These are phyloP conservation scores for Heliconius nattereri DNA, from an alignment of 1,140 invertebrate genomes.

Conservation along the genomic window DNA sequence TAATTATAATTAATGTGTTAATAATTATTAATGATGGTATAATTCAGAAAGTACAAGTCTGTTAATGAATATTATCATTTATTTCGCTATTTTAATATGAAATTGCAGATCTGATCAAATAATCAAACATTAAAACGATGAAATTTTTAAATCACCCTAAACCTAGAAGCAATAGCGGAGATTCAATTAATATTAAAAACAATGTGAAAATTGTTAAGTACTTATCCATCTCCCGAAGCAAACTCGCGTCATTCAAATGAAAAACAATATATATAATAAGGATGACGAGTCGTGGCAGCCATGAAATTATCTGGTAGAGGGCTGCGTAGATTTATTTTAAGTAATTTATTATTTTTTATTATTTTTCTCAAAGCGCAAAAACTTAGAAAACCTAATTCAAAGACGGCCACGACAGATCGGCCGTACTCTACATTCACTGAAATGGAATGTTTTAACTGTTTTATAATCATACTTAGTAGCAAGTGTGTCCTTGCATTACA, in stretches of 20 bases:
- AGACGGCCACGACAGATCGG: too few relatives aligned
- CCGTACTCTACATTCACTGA: neutral
- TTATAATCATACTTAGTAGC: neutral
- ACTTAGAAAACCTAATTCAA: too few relatives aligned
- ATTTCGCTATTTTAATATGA: neutral
- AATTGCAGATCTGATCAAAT: slow-evolving; percentile 28
- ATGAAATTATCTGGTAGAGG: too few relatives aligned
- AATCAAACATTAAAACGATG: slow-evolving; percentile 20
- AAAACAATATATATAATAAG: neutral
- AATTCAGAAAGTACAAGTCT: neutral
- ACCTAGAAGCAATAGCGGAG: slow-evolving; percentile 31
- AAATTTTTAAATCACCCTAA: slow-evolving; percentile 27
- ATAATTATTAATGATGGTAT: neutral
- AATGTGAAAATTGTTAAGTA: slow-evolving; percentile 42
- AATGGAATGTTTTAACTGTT: slow-evolving; percentile 31
- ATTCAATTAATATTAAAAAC: slow-evolving; percentile 29
- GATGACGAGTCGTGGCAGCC: too few relatives aligned
- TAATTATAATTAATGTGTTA: neutral
- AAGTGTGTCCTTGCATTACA: neutral
- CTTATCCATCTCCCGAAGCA: slow-evolving; percentile 47
- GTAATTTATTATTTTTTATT: too few relatives aligned
- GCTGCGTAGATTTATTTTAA: too few relatives aligned
- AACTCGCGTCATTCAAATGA: slow-evolving; percentile 37
- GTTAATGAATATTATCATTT: neutral
- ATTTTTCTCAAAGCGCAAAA: too few relatives aligned